Base-by-base conservation (phyloP, 2,113 vertebrate species). In the Excalfactoria chinensis region DNA sequence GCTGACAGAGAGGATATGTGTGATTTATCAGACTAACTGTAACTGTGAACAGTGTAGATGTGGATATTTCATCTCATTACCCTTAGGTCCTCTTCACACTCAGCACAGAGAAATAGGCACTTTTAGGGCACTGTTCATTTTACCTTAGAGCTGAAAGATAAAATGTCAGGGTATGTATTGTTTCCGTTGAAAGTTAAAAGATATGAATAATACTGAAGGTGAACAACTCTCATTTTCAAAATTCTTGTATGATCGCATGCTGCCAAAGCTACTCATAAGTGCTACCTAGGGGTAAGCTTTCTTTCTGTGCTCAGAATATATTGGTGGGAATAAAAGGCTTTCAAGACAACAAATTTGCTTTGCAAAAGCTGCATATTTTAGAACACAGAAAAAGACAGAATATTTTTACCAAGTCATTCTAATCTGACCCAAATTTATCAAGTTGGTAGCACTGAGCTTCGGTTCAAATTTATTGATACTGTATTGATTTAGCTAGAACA, bases 391-490 rank as follows among this genome's bases (percentile, higher is more conserved):
- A 87, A 93, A 72, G 48, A 89, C 35, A 67, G 80, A 89, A 46
- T 68, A 7, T 51, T 89, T 91, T 89, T 89, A 28, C 35, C 68
- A 73, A 88, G 19, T 93, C 63, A 69, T 84, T 84, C 44, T 79
- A 13, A 86, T 90, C 32, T 87, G 70, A 75, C 59, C 49, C 71
- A 82, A 58, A 85, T 53, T 37, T 49, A 49, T 72, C 34, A 26
- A 89, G 40, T 23, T 75, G 44, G 44, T 89, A 30, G 48, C 62
- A 68, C 13, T 22, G 48, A 72, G 51, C 32, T 91, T 67, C 49
- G 22, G 5, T 56, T 68, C 60, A n/a, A 5, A 7, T n/a, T 43
- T 34, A 68, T 56, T 56, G 79, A 71, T 84, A 69, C 40, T 84
- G 87, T 60, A 55, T 83, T 66, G 26, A n/a, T 16, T 67, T 60